Base-by-base conservation (phyloP, 2,888 invertebrate species). In the Nasonia oneida region DNA sequence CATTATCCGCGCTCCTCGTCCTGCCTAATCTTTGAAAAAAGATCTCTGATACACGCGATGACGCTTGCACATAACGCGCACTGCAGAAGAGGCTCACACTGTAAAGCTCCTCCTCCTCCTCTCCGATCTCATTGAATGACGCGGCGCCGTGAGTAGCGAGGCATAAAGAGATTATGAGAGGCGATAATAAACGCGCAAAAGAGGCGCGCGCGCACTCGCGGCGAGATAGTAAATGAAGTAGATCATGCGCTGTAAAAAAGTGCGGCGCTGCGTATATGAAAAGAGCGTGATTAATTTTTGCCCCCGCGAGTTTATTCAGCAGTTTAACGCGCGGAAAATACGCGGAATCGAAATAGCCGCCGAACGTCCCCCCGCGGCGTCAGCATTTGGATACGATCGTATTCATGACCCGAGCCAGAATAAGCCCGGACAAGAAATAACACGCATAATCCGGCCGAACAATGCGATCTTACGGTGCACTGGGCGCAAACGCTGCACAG, bases 151-250 rank as follows among this genome's bases (percentile, higher is more conserved):
- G 57, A 80, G 71, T 73, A 39, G 53, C 71, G 73, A 57, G 39
- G 39, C 53, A 39, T 81, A 73, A 81, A 57, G 53, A 81, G 73
- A 81, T 81, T 73, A 57, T 47, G 29, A 73, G 8, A 71, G n/a
- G 73, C 57, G 80, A 81, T 73, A 73, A 71, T 81, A 81, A 71
- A 33, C 53, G 71, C 33, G 37, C 53, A 53, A 39, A 50, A 70
- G 53, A 18, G 53, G 57, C 57, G 57, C 18, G 23, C 57, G 57
- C 18, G 23, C 57, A 42, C 37, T 5, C 39, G 23, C 8, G 29
- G 18, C 53, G 37, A 70, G 79, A n/a, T 73, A 81, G 39, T 73
- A 23, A 81, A 81, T 61, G 71, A 57, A 42, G 73, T 81, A 57
- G 42, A 47, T 47, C 47, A 12, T 8, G 71, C 29, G 81, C 29